phyloP scores from a whole-genome alignment of 2,888 invertebrate genomes.

The Ethmia dodecea region DNA sequence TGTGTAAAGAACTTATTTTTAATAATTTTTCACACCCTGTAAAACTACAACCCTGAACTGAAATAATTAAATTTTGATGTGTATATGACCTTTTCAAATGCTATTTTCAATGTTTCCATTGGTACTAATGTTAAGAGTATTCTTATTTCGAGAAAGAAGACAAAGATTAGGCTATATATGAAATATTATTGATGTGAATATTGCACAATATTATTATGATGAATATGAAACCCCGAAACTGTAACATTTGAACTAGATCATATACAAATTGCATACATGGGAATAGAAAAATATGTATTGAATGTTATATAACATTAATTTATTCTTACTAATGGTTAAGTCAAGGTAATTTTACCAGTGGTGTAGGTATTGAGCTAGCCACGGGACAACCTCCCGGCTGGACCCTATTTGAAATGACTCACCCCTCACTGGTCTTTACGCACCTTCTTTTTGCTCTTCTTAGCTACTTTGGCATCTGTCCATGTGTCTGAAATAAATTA shows the following conservation, averaged over 20 bases:
- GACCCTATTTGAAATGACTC: constrained; percentile 39
- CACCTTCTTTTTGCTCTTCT: constrained; percentile 87
- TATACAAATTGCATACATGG: constrained; percentile 2
- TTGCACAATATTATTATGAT: too few relatives aligned
- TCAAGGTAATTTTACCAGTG: constrained; percentile 53
- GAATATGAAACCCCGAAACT: too few relatives aligned
- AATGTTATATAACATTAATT: constrained; percentile 19
- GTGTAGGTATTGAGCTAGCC: constrained; percentile 67
- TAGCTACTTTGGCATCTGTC: constrained; percentile 85
- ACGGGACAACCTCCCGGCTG: constrained; percentile 37
- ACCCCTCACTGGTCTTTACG: constrained; percentile 83
- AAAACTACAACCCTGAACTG: constrained; percentile 52
- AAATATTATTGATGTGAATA: too few relatives aligned
- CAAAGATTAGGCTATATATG: too few relatives aligned
- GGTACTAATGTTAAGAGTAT: background rate
- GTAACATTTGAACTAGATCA: background rate
- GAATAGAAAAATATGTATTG: background rate
- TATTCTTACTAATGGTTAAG: too few relatives aligned
- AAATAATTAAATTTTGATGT: constrained; percentile 1
- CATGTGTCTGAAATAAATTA: constrained; percentile 78
- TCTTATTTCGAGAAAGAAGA: background rate
- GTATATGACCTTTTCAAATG: background rate
- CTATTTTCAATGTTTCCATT: background rate
- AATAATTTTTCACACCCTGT: constrained; percentile 65
- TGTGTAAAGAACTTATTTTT: constrained; percentile 57